phyloP scores from a whole-genome alignment of 2,888 invertebrate species.

The Clitarchus hookeri region DNA sequence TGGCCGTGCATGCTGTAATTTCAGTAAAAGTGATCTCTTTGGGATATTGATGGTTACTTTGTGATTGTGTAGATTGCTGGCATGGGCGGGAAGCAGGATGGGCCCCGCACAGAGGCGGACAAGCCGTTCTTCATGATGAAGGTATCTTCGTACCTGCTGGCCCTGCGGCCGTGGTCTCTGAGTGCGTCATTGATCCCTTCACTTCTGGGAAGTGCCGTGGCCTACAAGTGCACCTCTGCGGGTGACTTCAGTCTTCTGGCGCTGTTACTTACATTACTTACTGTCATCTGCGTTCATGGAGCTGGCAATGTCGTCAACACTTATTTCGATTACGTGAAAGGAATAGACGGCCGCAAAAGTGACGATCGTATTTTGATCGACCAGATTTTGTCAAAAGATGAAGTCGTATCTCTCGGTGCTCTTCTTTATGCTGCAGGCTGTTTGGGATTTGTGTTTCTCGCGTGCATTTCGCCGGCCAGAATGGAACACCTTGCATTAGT shows the following conservation, averaged over 20 bases:
- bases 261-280: slow-evolving; percentile 80
- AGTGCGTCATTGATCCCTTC: slow-evolving; percentile 92
- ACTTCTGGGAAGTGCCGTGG: slow-evolving; percentile 84
- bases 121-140: slow-evolving; percentile 66
- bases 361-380: slow-evolving; percentile 96
- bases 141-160: slow-evolving; percentile 84
- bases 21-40: neutral
- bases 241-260: slow-evolving; percentile 76
- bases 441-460: slow-evolving; percentile 76
- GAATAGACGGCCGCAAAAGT: slow-evolving; percentile 89
- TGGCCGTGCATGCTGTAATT: neutral
- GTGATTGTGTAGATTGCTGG: neutral
- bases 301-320: slow-evolving; percentile 97
- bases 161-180: slow-evolving; percentile 91
- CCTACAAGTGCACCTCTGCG: slow-evolving; percentile 74
- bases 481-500: slow-evolving; percentile 94
- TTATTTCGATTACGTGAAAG: slow-evolving; percentile 93
- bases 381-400: slow-evolving; percentile 79
- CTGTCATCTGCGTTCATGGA: slow-evolving; percentile 90
- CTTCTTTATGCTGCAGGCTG: slow-evolving; percentile 87
- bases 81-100: neutral
- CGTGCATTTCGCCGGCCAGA: slow-evolving; percentile 82
- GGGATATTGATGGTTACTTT: neutral
- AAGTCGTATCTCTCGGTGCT: slow-evolving; percentile 87
- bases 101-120: neutral